These are phyloP conservation scores for Psephotus haematonotus DNA, from an alignment of 2,113 vertebrate genomes.

Conservation along the genomic window DNA sequence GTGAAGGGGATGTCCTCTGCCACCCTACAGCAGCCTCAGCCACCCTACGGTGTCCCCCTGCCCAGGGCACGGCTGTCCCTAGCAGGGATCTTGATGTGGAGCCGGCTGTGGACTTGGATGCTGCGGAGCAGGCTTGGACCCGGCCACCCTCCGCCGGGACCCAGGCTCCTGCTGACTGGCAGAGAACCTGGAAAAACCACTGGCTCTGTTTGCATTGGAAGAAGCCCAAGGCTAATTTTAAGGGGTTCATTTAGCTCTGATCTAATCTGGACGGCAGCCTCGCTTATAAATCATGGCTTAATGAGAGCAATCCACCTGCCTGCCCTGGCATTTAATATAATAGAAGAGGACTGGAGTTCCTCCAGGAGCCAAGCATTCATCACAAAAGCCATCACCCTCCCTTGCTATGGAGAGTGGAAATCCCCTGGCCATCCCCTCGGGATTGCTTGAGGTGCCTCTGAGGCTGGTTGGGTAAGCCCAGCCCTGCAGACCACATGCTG, in stretches of 20 bases:
- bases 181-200: conserved; percentile 40
- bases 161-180: neutral
- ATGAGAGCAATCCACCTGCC: conserved; percentile 74
- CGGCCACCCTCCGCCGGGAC: neutral
- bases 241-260: conserved; percentile 73
- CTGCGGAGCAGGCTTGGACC: neutral
- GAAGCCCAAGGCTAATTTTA: conserved; percentile 71
- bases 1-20: neutral
- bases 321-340: conserved; percentile 70
- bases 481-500: neutral
- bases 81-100: neutral
- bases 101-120: neutral
- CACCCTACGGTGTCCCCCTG: neutral
- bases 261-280: conserved; percentile 69
- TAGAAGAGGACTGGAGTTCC: conserved; percentile 50
- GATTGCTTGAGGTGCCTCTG: neutral
- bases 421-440: neutral
- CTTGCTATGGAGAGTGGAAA: neutral
- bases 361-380: conserved; percentile 42
- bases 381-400: neutral
- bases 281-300: conserved; percentile 69
- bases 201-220: conserved; percentile 65
- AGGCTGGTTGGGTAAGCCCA: neutral
- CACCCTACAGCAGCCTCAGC: neutral
- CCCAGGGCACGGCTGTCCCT: neutral